These are phyloP conservation scores for Lepidurus packardi DNA, from an alignment of 1,140 invertebrate genomes.

Conservation along the genomic window DNA sequence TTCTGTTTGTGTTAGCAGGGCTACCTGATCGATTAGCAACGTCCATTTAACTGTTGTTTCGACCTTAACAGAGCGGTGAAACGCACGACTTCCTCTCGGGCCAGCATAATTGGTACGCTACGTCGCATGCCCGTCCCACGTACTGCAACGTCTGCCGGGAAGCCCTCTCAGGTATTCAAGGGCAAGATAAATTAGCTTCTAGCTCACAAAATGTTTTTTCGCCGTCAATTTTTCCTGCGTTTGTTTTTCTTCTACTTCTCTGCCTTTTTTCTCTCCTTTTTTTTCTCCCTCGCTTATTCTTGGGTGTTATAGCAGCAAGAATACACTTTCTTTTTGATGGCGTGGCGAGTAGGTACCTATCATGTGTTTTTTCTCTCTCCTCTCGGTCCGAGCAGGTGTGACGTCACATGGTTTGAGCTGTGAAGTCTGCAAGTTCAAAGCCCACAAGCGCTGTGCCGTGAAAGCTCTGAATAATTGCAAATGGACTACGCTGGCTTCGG, in stretches of 20 bases:
- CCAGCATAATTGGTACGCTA: constrained; percentile 87
- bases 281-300: not conserved
- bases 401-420: constrained; percentile 90
- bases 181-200: not conserved
- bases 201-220: too few relatives aligned
- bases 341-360: not conserved
- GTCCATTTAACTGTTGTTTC: constrained; percentile 22
- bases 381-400: constrained; percentile 56
- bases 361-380: not conserved
- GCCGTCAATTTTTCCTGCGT: too few relatives aligned
- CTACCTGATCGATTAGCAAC: not conserved
- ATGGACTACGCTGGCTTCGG: constrained; percentile 88
- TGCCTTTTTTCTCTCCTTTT: not conserved
- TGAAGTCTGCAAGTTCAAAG: constrained; percentile 95
- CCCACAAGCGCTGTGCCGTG: constrained; percentile 85
- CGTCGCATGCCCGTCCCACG: constrained; percentile 86
- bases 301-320: not conserved
- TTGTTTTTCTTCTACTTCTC: not conserved
- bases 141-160: constrained; percentile 95
- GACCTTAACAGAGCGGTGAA: constrained; percentile 47
- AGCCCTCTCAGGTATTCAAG: constrained; percentile 62
- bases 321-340: not conserved
- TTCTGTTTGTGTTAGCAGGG: not conserved
- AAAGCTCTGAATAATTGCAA: constrained; percentile 92
- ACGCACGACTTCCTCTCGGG: constrained; percentile 71